These are phyloP conservation scores for Eulemur albifrons DNA, from an alignment of 2,797 vertebrate species.

Conservation along the genomic window DNA sequence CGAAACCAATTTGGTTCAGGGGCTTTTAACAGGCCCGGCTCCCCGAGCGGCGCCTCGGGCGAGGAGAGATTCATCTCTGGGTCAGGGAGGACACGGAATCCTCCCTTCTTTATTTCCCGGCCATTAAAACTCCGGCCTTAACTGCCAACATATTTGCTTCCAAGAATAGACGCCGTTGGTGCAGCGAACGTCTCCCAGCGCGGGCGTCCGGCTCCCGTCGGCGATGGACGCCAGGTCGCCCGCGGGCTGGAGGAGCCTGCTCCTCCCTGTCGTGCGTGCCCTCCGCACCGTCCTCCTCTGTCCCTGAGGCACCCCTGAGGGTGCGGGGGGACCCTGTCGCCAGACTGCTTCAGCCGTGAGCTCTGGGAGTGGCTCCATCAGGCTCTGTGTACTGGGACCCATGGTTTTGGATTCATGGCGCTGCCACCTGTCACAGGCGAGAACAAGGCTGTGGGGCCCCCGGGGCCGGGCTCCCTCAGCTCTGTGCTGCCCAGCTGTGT, in stretches of 20 bases:
- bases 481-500: not conserved
- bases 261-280: accelerated
- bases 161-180: not conserved
- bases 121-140: not conserved
- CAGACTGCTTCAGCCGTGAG: accelerated
- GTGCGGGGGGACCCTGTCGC: accelerated
- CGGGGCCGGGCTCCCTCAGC: not conserved
- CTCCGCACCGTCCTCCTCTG: accelerated
- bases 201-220: not conserved
- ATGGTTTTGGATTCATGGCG: accelerated
- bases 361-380: accelerated
- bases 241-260: accelerated
- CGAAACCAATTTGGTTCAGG: not conserved
- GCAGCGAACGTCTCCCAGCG: accelerated
- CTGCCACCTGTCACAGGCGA: not conserved
- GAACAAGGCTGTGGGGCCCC: accelerated
- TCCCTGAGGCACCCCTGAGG: not conserved
- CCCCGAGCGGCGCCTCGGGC: accelerated
- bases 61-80: accelerated
- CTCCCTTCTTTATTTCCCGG: accelerated
- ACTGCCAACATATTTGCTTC: not conserved
- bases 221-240: not conserved
- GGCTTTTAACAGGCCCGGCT: not conserved
- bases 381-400: not conserved
- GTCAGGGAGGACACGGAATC: too few relatives aligned